Evolutionary conservation across 2,797 vertebrate species (phyloP).

Genomic region (Remorina albescens): DNA sequence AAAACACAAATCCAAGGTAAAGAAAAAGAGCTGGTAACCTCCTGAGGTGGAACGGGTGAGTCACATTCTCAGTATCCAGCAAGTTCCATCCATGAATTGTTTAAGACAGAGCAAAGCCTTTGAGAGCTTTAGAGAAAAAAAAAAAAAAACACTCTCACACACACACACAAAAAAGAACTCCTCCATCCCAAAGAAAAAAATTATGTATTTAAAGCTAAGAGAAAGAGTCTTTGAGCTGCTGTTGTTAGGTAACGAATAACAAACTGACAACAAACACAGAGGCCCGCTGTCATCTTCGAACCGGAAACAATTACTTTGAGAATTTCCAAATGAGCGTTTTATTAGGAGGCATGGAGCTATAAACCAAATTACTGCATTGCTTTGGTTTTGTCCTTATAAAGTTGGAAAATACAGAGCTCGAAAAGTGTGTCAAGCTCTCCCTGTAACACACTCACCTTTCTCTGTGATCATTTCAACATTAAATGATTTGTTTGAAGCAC

Average conservation of each 20-base stretch:
- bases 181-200: slow-evolving; percentile 47
- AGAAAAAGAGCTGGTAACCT: slow-evolving; percentile 59
- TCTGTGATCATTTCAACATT: slow-evolving; percentile 19
- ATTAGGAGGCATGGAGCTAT: slow-evolving; percentile 68
- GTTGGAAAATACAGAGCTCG: slow-evolving; percentile 53
- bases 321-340: slow-evolving; percentile 80
- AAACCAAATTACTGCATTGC: slow-evolving; percentile 72
- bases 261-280: slow-evolving; percentile 71
- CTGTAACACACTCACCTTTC: slow-evolving; percentile 42
- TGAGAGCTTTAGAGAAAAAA: slow-evolving; percentile 50
- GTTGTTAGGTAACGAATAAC: slow-evolving; percentile 78
- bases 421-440: slow-evolving; percentile 7
- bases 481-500: slow-evolving; percentile 18
- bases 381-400: slow-evolving; percentile 69
- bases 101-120: slow-evolving; percentile 76
- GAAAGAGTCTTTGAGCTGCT: slow-evolving; percentile 67
- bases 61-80: slow-evolving; percentile 71
- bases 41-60: slow-evolving; percentile 76
- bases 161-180: background rate
- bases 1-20: slow-evolving; percentile 69
- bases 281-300: slow-evolving; percentile 49
- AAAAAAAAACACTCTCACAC: slow-evolving; percentile 22
- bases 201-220: slow-evolving; percentile 50
- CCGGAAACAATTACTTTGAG: slow-evolving; percentile 80
- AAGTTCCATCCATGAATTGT: slow-evolving; percentile 79